Conservation (phyloP, 2,888 invertebrate species). For the Netelia virgata region DNA sequence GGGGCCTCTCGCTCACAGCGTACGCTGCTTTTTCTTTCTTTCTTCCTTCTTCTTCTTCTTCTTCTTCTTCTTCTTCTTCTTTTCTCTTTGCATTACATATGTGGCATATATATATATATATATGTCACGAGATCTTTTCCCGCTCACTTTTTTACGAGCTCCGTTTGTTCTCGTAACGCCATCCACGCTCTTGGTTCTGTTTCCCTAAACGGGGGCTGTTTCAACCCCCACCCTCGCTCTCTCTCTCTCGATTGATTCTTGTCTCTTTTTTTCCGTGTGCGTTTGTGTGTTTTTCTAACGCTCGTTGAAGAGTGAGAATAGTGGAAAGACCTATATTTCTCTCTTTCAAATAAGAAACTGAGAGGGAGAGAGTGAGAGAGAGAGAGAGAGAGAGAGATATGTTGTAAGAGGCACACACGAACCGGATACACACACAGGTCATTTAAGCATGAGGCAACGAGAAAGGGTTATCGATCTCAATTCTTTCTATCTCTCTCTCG, state of each 20-base stretch:
- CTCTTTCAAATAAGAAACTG: not conserved
- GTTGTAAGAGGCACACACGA: constrained; percentile 15
- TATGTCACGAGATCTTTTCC: not conserved
- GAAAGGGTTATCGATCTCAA: constrained; percentile 36
- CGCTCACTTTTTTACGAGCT: not conserved
- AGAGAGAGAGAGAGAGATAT: not conserved
- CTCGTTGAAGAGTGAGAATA: constrained; percentile 7
- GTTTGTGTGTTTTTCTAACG: not conserved
- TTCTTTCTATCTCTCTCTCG: not conserved
- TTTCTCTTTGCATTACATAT: not conserved
- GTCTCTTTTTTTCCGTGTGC: no score
- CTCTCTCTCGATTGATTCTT: not conserved
- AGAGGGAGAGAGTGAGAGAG: not conserved
- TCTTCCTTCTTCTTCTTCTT: constrained; percentile 4
- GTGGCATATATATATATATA: not conserved
- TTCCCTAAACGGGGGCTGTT: not conserved
- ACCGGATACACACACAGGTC: constrained; percentile 30
- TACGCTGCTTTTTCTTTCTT: not conserved
- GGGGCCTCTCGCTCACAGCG: no score
- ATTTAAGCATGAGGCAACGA: not conserved
- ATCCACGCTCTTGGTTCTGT: not conserved
- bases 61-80: constrained; percentile 19
- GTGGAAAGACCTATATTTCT: constrained; percentile 9
- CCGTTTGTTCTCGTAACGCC: constrained; percentile 9
- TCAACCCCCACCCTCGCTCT: not conserved